Percentiles rank a stretch among this genome's conserved stretches.
phyloP scores from a whole-genome alignment of 2,797 vertebrate genomes.

The Oreochromis mossambicus region DNA sequence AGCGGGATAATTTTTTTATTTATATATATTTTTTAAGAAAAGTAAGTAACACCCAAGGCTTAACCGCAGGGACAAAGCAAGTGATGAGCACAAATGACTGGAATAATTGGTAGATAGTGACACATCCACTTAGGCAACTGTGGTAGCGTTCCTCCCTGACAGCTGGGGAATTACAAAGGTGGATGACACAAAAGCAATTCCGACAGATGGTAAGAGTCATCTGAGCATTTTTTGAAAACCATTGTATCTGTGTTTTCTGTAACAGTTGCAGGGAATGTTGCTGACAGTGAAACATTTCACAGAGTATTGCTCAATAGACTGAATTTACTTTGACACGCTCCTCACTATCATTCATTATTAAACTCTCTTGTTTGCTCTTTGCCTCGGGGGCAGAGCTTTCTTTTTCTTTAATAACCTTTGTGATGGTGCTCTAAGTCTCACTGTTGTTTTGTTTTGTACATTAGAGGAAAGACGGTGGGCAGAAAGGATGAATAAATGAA shows the following conservation, averaged over 20 bases:
- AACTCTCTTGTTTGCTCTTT: slow-evolving; percentile 38
- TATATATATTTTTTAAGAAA: not conserved
- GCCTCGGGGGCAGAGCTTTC: slow-evolving; percentile 30
- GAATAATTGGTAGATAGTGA: slow-evolving; percentile 61
- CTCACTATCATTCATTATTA: slow-evolving; percentile 55
- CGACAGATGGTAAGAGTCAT: not conserved
- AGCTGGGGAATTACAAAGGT: slow-evolving; percentile 53
- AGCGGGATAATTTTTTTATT: not conserved
- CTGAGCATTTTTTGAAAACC: not conserved
- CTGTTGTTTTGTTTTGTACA: slow-evolving; percentile 31
- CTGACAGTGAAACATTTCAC: slow-evolving; percentile 29
- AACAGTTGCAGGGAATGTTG: slow-evolving; percentile 1
- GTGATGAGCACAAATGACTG: slow-evolving; percentile 53
- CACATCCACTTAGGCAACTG: slow-evolving; percentile 35
- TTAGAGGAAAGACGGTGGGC: not conserved
- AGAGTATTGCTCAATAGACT: slow-evolving; percentile 20
- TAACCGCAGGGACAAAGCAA: slow-evolving; percentile 14
- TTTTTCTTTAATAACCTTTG: slow-evolving; percentile 51
- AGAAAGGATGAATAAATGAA: slow-evolving; percentile 62
- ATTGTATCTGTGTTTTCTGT: slow-evolving; percentile 12
- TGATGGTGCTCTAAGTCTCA: slow-evolving; percentile 10
- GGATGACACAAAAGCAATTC: slow-evolving; percentile 26
- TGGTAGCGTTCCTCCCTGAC: slow-evolving; percentile 22
- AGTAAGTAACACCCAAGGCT: slow-evolving; percentile 37
- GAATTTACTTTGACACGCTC: slow-evolving; percentile 47